Base-by-base conservation (phyloP, 1,140 invertebrate genomes). In the Cotesia vestalis region DNA sequence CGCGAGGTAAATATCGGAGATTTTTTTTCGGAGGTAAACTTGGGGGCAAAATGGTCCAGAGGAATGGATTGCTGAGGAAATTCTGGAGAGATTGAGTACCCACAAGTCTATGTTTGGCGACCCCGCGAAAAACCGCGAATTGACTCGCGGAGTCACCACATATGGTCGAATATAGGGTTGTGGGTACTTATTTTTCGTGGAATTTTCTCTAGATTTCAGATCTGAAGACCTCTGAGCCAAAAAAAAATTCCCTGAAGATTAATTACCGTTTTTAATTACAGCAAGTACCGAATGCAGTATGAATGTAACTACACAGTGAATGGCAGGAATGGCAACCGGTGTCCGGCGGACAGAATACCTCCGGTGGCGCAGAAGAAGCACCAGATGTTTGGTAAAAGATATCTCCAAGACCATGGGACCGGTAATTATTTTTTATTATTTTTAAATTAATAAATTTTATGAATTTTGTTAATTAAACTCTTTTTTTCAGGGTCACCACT, bases 351-450 rank as follows among this genome's bases (percentile, higher is more conserved):
- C 20, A 80, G 85, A n/a, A 78, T 91, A 78, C 87, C 92, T 75
- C 89, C 92, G 53, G 91, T 95, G n/a, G 92, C 94, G 1, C 94
- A 96, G 82, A 96, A 96, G 87, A 96, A 96, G 83, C 94, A 96
- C 83, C 94, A 96, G 76, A 92, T 96, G 91, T 96, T 95, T 81
- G 95, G 94, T 11, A 96, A 95, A 80, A 84, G 94, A 75, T 94
- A 92, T 80, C 92, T 94, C 76, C 93, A 95, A 82, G 94, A 86
- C 69, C 85, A 85, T 79, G 79, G 80, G 73, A 84, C 78, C 34
- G 78, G 81, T 80, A 51, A 72, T 62, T 53, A 27, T 68, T n/a
- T 57, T 35, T 63, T 35, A 36, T 69, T 36, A 66, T 46, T 63
- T 36, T 36, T 12, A 5, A 36, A 68, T 59, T 73, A 1, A 38